Evolutionary conservation across 92 coral and sea anemone genomes (phyloP), one percentile per base, ranked within the genome.

Genomic region (Epizoanthus fatuus): DNA sequence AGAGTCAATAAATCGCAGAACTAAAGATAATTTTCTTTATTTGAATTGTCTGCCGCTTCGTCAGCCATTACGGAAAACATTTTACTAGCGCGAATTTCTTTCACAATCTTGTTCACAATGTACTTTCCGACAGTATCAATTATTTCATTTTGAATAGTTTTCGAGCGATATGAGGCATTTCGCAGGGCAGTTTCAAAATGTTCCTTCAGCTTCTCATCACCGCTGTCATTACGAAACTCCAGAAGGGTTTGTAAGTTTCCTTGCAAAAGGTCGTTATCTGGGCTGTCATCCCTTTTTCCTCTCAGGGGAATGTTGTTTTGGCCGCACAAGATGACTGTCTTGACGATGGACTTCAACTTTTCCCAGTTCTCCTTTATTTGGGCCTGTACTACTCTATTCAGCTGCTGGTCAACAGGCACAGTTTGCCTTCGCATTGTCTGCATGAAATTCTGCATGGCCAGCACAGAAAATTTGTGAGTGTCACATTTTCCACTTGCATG

Each of bases 321-420:
- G 58, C 90, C 84, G 74, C 93, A 90, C 65, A 90, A 90, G 40
- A 90, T 81, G 14, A 81, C 88, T 25, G 87, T 90, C 72, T 86
- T 81, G 79, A 90, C 72, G 55, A 90, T 86, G 40, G 68, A 90
- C 49, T 68, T 32, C 39, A 68, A 68, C 29, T 32, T 22, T 68
- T 7, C 54, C 11, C 17, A 87, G 81, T 90, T 90, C 66, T 90
- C 73, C 49, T 81, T 71, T 79, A 90, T 90, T 79, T 80, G 90
- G 74, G 67, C 74, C 14, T 81, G 81, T 79, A 71, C 63, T 63
- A 77, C 45, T 86, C 63, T 42, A 42, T 42, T 42, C 47, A 75
- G 59, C 66, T 55, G 81, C 64, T 75, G 81, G 59, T 75, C 81
- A 17, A 15, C 7, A 44, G 44, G 74, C 51, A 74, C 85, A 74